Evolutionary conservation across 2,113 vertebrate species (phyloP).

Genomic region (Zosterops lateralis): DNA sequence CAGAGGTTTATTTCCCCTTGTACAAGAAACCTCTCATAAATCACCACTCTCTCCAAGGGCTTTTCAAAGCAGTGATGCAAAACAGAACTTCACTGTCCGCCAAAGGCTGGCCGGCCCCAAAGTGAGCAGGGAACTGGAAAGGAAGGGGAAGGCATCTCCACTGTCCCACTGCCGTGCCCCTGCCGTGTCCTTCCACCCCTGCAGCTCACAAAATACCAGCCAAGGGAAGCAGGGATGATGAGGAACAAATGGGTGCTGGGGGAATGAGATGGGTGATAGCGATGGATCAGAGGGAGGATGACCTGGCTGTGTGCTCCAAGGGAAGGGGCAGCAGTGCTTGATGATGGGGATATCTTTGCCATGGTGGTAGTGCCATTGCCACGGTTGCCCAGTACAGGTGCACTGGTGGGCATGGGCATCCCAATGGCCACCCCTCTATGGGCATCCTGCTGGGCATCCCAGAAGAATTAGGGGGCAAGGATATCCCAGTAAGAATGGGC

Average conservation of each 20-base stretch:
- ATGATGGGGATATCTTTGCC: background rate
- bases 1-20: slow-evolving; percentile 69
- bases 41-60: slow-evolving; percentile 65
- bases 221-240: background rate
- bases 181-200: background rate
- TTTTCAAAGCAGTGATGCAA: slow-evolving; percentile 64
- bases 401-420: background rate
- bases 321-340: background rate
- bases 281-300: background rate
- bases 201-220: background rate
- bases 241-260: background rate
- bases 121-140: accelerated
- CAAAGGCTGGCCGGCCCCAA: background rate
- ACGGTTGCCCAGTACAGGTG: background rate
- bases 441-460: background rate
- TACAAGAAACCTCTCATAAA: slow-evolving; percentile 72
- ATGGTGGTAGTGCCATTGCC: background rate
- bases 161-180: background rate
- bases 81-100: slow-evolving; percentile 63
- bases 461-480: background rate
- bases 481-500: accelerated
- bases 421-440: no score
- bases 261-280: background rate
- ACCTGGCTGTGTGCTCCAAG: background rate
- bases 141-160: background rate